Conservation (phyloP, 2,797 vertebrate species). For the Oreochromis mossambicus region DNA sequence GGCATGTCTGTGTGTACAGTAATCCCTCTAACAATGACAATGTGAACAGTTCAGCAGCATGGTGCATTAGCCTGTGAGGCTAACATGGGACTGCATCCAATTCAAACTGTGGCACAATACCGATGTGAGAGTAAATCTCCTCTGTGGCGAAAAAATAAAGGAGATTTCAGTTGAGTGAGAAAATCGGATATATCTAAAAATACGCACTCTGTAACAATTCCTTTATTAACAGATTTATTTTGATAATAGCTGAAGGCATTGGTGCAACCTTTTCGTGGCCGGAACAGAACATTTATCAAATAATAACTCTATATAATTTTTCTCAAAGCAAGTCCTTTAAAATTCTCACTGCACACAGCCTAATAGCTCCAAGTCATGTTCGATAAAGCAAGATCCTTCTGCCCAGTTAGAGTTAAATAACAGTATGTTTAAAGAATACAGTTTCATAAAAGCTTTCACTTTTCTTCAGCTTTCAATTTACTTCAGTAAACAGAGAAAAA, state of each 20-base stretch:
- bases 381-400: neutral
- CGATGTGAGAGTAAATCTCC: neutral
- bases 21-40: conserved; percentile 1
- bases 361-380: neutral
- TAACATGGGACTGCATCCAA: neutral
- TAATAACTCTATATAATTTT: neutral
- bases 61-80: neutral
- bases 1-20: neutral
- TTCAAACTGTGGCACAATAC: neutral
- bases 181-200: neutral
- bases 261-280: neutral
- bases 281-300: neutral
- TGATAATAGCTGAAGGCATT: neutral
- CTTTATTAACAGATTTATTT: neutral
- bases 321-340: neutral
- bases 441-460: neutral
- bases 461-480: neutral
- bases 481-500: neutral
- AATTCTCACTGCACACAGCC: neutral
- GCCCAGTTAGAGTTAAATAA: neutral
- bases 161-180: neutral
- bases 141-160: neutral
- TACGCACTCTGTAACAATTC: accelerated
- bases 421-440: neutral
- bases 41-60: neutral